Evolutionary conservation across 2,797 vertebrate species (phyloP).

Genomic region (Columba guinea): DNA sequence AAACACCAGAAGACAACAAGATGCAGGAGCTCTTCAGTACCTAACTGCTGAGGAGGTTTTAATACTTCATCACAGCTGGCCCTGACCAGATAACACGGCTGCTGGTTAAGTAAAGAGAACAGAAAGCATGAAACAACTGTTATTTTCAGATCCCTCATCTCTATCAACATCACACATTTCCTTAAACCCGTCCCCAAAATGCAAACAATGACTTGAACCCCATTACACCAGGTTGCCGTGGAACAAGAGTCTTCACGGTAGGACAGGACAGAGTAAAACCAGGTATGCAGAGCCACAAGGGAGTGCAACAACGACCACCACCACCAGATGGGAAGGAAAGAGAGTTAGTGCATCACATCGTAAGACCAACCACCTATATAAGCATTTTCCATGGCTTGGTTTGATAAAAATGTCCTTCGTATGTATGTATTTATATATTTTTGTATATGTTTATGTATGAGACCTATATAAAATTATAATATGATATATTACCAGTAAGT

Average conservation of each 20-base stretch:
- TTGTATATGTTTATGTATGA: too few species aligned
- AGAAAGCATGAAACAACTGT: not conserved
- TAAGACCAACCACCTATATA: not conserved
- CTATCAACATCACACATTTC: not conserved
- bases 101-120: not conserved
- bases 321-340: not conserved
- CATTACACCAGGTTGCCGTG: accelerated
- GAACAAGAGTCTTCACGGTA: accelerated
- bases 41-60: not conserved
- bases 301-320: not conserved
- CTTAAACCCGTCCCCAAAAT: not conserved
- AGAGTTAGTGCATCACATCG: not conserved
- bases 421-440: too few species aligned
- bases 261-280: not conserved
- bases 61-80: not conserved
- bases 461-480: not conserved
- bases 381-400: not conserved
- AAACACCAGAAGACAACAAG: accelerated
- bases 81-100: not conserved
- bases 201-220: not conserved
- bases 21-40: not conserved
- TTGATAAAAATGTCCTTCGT: not conserved
- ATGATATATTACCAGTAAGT: not conserved
- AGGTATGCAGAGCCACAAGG: not conserved
- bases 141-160: not conserved